Evolutionary conservation across 2,888 invertebrate genomes (phyloP).

Genomic region (Operophtera brumata): DNA sequence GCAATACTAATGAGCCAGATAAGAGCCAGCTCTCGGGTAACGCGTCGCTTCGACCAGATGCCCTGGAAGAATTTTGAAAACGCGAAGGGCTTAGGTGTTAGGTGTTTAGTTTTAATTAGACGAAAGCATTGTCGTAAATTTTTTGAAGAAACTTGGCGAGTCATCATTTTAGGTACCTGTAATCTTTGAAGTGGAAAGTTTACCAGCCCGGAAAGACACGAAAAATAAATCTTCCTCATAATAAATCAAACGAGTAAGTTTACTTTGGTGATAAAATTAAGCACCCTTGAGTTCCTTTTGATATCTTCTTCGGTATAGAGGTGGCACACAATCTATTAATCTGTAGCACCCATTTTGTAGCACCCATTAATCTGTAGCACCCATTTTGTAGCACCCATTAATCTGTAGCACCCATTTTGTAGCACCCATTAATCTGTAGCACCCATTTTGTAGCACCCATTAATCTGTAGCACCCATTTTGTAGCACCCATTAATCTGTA

Average conservation of each 20-base stretch:
- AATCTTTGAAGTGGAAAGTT: conserved; percentile 20
- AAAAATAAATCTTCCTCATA: background rate
- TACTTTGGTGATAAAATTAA: conserved; percentile 13
- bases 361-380: background rate
- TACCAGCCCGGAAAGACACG: conserved; percentile 9
- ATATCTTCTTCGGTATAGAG: conserved; percentile 2
- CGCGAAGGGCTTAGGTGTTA: too few species aligned
- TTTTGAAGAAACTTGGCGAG: background rate
- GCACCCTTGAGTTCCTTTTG: conserved; percentile 6
- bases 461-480: too few species aligned
- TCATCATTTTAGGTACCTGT: conserved; percentile 8
- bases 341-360: too few species aligned
- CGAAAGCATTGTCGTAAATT: too few species aligned
- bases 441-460: background rate
- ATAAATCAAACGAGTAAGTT: conserved; percentile 20
- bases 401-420: background rate
- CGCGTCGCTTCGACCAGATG: too few species aligned
- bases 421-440: background rate
- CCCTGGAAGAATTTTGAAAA: too few species aligned
- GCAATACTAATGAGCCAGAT: too few species aligned
- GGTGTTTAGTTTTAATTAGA: too few species aligned
- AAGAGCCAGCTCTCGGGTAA: too few species aligned
- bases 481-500: background rate
- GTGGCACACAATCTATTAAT: background rate
- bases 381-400: background rate